Conservation (phyloP, 2,113 vertebrate genomes). For the Oxyura jamaicensis region DNA sequence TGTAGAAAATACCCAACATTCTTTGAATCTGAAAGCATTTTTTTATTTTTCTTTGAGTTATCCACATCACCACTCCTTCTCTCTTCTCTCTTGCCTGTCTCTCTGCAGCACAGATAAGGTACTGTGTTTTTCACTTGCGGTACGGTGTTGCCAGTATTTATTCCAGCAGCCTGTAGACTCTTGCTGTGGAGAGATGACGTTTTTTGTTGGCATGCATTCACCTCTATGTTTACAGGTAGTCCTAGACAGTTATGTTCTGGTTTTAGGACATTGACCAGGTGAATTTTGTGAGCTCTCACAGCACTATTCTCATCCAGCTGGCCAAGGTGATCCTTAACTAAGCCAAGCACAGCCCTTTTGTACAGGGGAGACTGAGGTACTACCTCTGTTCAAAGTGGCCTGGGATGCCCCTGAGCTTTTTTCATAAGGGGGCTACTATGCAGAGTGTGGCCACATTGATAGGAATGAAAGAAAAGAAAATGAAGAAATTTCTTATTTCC, state of each 20-base stretch:
- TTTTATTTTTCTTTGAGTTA: background rate
- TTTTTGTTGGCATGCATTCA: background rate
- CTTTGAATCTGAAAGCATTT: background rate
- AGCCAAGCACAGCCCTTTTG: background rate
- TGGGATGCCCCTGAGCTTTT: background rate
- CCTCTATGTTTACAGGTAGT: fast-evolving
- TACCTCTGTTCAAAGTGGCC: background rate
- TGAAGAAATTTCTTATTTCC: background rate
- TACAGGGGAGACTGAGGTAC: fast-evolving
- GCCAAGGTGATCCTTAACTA: background rate
- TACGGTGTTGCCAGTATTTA: background rate
- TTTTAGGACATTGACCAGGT: background rate
- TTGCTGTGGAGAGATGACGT: fast-evolving
- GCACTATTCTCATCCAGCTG: background rate
- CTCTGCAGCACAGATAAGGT: background rate
- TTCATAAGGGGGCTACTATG: background rate
- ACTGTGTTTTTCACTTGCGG: background rate
- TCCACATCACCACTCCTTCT: background rate
- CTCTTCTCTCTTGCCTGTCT: background rate
- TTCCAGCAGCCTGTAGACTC: background rate
- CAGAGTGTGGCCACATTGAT: background rate
- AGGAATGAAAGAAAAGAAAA: background rate
- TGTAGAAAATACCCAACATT: background rate
- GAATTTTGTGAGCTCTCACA: background rate
- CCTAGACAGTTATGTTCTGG: background rate